A percentile compares a stretch with the other conserved stretches of the same genome.
These are phyloP conservation scores for Xylota sylvarum DNA, from an alignment of 2,888 invertebrate species.

Conservation along the genomic window DNA sequence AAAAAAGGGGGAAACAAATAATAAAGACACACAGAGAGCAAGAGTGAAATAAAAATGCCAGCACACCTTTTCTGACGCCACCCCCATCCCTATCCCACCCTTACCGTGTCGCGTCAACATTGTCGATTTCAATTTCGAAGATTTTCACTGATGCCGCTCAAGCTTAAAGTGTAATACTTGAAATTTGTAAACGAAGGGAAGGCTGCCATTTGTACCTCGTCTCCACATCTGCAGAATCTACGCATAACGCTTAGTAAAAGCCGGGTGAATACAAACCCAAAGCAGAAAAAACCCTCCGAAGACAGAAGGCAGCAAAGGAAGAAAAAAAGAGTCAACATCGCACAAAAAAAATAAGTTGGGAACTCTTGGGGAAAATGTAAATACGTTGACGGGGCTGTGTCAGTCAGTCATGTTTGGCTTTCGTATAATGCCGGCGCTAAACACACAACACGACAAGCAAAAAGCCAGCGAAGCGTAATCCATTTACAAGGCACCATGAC, in stretches of 20 bases:
- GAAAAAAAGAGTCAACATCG: conserved; percentile 43
- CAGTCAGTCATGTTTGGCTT: conserved; percentile 66
- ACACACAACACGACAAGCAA: conserved; percentile 68
- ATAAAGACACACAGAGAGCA: conserved; percentile 41
- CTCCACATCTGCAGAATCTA: conserved; percentile 10
- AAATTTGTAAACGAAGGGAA: conserved; percentile 56
- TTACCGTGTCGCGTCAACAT: conserved; percentile 34
- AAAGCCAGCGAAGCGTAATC: conserved; percentile 73
- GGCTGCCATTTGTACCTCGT: conserved; percentile 29
- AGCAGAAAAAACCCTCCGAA: neutral
- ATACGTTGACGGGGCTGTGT: conserved; percentile 56
- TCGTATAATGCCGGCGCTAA: conserved; percentile 64
- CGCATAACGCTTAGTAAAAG: conserved; percentile 30
- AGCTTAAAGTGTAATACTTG: conserved; percentile 58
- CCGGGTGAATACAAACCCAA: conserved; percentile 7
- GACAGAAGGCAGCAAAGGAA: neutral
- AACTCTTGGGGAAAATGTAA: conserved; percentile 54
- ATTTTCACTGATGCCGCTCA: conserved; percentile 45
- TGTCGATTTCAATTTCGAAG: conserved; percentile 63
- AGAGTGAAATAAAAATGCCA: conserved; percentile 65
- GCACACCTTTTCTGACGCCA: conserved; percentile 54
- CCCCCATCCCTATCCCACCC: neutral
- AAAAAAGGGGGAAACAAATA: conserved; percentile 29
- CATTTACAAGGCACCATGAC: conserved; percentile 74
- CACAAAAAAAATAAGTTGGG: conserved; percentile 56